Percentiles rank a stretch among this genome's conserved stretches.
These are phyloP conservation scores for Origma solitaria DNA, from an alignment of 2,113 vertebrate species.

Conservation along the genomic window DNA sequence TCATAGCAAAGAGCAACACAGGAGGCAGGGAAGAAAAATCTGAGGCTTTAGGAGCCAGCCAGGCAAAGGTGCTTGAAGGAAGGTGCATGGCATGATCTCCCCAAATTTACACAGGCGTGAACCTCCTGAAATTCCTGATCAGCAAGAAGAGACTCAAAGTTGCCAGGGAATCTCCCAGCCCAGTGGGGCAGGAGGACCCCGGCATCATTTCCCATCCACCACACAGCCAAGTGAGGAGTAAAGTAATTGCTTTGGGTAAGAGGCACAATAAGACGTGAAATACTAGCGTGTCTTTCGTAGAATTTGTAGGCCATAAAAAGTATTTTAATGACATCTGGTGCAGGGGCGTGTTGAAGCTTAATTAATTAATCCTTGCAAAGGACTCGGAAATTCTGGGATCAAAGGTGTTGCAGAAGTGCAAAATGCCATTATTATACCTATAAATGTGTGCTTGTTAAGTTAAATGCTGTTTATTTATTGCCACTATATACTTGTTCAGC, in stretches of 20 bases:
- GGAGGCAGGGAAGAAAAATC: background rate
- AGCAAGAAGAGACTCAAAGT: background rate
- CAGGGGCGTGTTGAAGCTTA: background rate
- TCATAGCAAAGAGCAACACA: background rate
- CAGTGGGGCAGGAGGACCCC: background rate
- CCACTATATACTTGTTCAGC: background rate
- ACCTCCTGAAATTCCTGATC: background rate
- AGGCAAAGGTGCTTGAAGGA: background rate
- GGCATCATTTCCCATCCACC: background rate
- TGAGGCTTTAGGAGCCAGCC: background rate
- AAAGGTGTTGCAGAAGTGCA: constrained; percentile 46
- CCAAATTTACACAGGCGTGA: background rate
- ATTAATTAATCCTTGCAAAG: constrained; percentile 50
- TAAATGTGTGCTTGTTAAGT: constrained; percentile 17
- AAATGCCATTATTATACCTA: constrained; percentile 40
- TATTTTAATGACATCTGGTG: constrained; percentile 22
- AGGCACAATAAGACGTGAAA: constrained; percentile 29
- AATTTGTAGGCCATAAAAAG: constrained; percentile 25
- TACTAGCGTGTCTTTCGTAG: background rate
- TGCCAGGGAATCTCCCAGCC: background rate
- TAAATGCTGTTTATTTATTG: constrained; percentile 46
- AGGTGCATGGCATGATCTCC: background rate
- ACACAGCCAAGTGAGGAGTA: background rate
- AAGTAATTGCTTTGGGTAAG: constrained; percentile 13
- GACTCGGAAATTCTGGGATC: constrained; percentile 3